Percentiles rank a stretch among this genome's conserved stretches.
phyloP scores from a whole-genome alignment of 2,888 invertebrate species.

The Baronia brevicornis region DNA sequence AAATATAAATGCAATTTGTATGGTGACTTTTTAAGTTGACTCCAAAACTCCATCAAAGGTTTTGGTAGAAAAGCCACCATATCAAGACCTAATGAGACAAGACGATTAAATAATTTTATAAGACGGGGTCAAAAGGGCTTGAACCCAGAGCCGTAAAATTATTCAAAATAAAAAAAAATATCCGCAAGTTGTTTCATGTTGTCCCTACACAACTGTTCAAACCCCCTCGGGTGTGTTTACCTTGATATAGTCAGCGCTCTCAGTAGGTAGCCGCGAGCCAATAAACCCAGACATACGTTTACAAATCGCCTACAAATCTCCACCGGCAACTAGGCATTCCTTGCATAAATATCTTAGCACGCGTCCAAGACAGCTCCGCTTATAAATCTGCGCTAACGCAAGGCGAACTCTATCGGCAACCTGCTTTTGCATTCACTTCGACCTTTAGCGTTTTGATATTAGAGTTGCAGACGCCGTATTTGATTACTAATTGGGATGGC shows the following conservation, averaged over 20 bases:
- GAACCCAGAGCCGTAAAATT: no score
- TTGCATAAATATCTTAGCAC: conserved; percentile 47
- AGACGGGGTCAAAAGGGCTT: no score
- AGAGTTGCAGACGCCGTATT: conserved; percentile 7
- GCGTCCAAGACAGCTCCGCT: conserved; percentile 29
- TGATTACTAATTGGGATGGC: conserved; percentile 2
- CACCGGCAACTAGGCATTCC: conserved; percentile 28
- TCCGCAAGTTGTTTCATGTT: no score
- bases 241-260: conserved; percentile 5
- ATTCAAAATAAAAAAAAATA: no score
- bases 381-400: conserved; percentile 39
- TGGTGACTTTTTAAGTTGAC: no score
- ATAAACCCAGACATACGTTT: conserved; percentile 20
- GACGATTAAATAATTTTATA: no score
- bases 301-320: conserved; percentile 49
- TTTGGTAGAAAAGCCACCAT: no score
- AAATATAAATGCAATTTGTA: no score
- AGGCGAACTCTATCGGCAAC: conserved; percentile 23
- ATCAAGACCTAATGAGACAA: no score
- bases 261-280: conserved; percentile 9
- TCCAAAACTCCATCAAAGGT: no score
- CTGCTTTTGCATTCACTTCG: conserved; percentile 8
- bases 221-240: no score
- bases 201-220: no score
- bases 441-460: conserved; percentile 1